These are phyloP conservation scores for Paramormyrops kingsleyae DNA, from an alignment of 2,113 vertebrate genomes.

Conservation along the genomic window DNA sequence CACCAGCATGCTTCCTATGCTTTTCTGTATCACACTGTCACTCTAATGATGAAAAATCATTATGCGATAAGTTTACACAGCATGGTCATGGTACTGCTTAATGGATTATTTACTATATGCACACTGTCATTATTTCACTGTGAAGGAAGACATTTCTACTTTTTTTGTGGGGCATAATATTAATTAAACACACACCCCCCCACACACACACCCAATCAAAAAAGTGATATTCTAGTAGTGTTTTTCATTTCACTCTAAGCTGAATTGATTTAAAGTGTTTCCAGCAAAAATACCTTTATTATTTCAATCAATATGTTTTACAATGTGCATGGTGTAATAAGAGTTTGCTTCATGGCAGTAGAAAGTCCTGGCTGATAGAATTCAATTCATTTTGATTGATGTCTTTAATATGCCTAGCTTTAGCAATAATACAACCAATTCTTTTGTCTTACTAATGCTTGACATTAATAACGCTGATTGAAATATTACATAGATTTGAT, in stretches of 20 bases:
- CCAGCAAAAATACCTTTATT: background rate
- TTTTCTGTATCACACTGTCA: background rate
- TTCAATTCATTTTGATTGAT: slow-evolving; percentile 19
- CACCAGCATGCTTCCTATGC: background rate
- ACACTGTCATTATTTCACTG: background rate
- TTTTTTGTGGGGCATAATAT: background rate
- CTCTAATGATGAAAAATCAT: background rate
- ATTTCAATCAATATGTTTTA: slow-evolving; percentile 11
- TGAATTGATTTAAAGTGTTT: slow-evolving; percentile 12
- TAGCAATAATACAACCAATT: background rate
- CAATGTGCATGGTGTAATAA: slow-evolving; percentile 2
- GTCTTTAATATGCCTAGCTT: slow-evolving; percentile 15
- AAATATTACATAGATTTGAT: background rate
- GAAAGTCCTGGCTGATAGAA: slow-evolving; percentile 5
- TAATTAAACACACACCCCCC: background rate
- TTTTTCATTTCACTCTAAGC: background rate
- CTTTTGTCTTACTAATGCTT: slow-evolving; percentile 2
- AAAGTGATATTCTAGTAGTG: background rate
- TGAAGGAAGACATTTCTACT: background rate
- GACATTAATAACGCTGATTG: background rate
- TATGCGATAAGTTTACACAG: background rate
- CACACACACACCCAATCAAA: background rate
- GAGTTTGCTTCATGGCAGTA: background rate
- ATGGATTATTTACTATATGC: background rate
- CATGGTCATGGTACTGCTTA: background rate